phyloP scores from a whole-genome alignment of 2,797 vertebrate genomes.

The Pangasius sanitwongsei region DNA sequence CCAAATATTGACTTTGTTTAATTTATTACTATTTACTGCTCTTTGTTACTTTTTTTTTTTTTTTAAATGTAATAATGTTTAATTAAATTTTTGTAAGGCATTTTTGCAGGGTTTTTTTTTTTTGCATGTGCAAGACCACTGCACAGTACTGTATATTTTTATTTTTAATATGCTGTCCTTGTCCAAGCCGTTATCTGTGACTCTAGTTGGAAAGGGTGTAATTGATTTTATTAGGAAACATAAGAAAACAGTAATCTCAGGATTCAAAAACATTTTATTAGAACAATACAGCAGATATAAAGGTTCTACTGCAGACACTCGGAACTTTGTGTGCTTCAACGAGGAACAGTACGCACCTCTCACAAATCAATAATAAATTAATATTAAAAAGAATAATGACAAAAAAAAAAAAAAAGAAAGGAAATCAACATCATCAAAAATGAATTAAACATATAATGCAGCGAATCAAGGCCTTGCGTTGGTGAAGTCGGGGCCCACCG shows the following conservation, averaged over 20 bases:
- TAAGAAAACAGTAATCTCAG: background rate
- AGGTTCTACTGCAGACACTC: constrained; percentile 76
- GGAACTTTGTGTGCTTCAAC: constrained; percentile 69
- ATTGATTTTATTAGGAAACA: background rate
- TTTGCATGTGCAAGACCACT: background rate
- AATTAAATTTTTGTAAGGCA: background rate
- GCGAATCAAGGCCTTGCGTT: constrained; percentile 30
- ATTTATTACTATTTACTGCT: background rate
- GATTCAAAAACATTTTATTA: constrained; percentile 74
- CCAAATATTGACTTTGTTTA: no score
- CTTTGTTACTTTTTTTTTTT: no score
- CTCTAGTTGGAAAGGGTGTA: background rate
- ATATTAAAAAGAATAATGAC: constrained; percentile 55
- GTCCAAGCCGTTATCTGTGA: background rate
- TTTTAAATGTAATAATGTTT: background rate
- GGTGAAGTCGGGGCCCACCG: background rate
- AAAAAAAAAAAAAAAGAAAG: background rate
- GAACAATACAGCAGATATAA: constrained; percentile 81
- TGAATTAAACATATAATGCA: constrained; percentile 21
- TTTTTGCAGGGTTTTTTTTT: no score
- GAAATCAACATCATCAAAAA: constrained; percentile 12
- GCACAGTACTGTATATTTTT: background rate
- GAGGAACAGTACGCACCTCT: constrained; percentile 64
- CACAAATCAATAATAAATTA: constrained; percentile 73
- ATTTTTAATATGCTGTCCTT: background rate